Conservation (phyloP, 2,113 vertebrate species). For the Amazona vittata region DNA sequence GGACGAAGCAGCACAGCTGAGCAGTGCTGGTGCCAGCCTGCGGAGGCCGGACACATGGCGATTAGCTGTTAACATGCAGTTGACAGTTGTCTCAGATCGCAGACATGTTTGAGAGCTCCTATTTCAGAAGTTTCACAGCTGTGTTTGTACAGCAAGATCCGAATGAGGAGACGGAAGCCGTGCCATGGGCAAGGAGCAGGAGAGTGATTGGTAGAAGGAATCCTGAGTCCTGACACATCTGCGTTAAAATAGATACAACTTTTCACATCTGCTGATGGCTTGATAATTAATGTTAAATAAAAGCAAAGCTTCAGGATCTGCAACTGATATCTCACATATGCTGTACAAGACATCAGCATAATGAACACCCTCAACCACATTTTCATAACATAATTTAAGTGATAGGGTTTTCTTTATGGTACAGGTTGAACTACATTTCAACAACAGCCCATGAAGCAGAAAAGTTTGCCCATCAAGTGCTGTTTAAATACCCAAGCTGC, state of each 20-base stretch:
- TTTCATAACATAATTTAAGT: conserved; percentile 8
- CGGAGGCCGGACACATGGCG: accelerated
- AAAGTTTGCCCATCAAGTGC: neutral
- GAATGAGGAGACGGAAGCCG: neutral
- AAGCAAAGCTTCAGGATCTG: conserved; percentile 31
- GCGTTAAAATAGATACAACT: neutral
- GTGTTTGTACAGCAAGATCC: neutral
- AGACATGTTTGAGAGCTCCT: neutral
- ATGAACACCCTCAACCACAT: neutral
- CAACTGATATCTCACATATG: conserved; percentile 2
- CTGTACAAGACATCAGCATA: conserved; percentile 21
- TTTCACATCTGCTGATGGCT: conserved; percentile 37
- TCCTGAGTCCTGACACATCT: neutral
- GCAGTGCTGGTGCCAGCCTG: neutral
- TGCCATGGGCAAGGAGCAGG: neutral
- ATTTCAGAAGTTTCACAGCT: neutral
- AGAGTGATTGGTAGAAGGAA: neutral
- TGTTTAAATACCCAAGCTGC: neutral
- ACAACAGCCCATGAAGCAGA: neutral
- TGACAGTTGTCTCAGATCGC: neutral
- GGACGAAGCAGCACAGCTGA: neutral
- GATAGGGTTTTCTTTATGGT: conserved; percentile 30
- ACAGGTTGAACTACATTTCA: neutral
- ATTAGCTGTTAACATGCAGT: neutral
- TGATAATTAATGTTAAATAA: conserved; percentile 65